These are phyloP conservation scores for Gambusia holbrooki DNA, from an alignment of 2,113 vertebrate genomes.

Conservation along the genomic window DNA sequence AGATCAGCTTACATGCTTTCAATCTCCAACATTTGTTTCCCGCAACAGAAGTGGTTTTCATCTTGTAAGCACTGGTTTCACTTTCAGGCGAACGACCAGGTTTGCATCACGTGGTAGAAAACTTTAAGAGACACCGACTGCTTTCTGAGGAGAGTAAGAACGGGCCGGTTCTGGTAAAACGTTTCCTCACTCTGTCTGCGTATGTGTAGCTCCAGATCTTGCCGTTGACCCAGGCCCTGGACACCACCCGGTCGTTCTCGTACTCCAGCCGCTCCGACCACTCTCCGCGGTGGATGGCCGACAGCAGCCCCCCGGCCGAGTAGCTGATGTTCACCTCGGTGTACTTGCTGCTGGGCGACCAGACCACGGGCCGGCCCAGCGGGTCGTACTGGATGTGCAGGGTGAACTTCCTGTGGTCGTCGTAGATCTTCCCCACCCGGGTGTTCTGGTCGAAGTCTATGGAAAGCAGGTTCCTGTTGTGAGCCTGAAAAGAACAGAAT, in stretches of 20 bases:
- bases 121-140: no score
- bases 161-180: neutral
- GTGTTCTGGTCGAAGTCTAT: slow-evolving; percentile 96
- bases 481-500: slow-evolving; percentile 81
- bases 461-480: slow-evolving; percentile 97
- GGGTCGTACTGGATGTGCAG: slow-evolving; percentile 94
- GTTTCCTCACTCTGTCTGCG: slow-evolving; percentile 88
- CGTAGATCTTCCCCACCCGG: slow-evolving; percentile 96
- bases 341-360: slow-evolving; percentile 96
- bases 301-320: slow-evolving; percentile 87
- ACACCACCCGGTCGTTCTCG: slow-evolving; percentile 91
- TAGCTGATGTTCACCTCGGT: slow-evolving; percentile 97
- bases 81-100: slow-evolving; percentile 16
- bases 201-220: slow-evolving; percentile 99
- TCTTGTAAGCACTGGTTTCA: slow-evolving; percentile 19
- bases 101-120: neutral
- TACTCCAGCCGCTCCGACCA: slow-evolving; percentile 97
- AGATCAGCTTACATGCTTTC: no score
- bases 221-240: slow-evolving; percentile 95
- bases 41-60: neutral
- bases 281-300: slow-evolving; percentile 91
- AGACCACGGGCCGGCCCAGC: slow-evolving; percentile 89
- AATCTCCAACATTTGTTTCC: no score
- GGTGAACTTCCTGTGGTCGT: slow-evolving; percentile 98
- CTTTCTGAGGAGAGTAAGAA: neutral